phyloP scores from a whole-genome alignment of 2,797 vertebrate species.

The Intellagama lesueurii region DNA sequence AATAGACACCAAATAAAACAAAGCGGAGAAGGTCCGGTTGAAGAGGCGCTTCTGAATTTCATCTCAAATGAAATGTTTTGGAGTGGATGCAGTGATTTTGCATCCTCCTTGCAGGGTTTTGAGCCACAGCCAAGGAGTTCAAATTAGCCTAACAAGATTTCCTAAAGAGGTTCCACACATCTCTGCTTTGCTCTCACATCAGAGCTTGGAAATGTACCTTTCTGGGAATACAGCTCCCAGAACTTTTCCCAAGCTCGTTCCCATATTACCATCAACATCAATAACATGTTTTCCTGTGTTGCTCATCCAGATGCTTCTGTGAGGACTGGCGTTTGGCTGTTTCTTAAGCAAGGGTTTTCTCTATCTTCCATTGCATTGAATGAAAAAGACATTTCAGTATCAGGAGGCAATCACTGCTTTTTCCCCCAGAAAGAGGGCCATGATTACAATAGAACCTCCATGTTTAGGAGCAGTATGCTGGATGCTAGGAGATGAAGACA shows the following conservation, averaged over 20 bases:
- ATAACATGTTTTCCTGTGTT: too few species aligned
- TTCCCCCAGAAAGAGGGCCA: not conserved
- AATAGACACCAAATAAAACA: not conserved
- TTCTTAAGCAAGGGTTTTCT: not conserved
- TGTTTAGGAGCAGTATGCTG: too few species aligned
- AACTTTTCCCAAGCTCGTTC: too few species aligned
- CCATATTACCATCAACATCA: too few species aligned
- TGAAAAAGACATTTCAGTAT: not conserved
- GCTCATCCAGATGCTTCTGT: too few species aligned
- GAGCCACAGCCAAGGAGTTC: not conserved
- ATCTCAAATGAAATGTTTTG: not conserved
- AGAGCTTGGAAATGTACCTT: too few species aligned
- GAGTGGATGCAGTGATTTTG: not conserved
- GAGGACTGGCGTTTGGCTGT: not conserved
- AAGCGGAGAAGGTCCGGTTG: too few species aligned
- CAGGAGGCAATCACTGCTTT: too few species aligned
- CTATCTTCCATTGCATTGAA: not conserved
- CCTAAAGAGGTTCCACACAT: not conserved
- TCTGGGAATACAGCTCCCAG: too few species aligned
- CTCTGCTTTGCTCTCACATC: not conserved
- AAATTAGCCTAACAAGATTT: not conserved
- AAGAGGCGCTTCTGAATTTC: not conserved
- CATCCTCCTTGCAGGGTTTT: not conserved
- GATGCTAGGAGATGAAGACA: too few species aligned
- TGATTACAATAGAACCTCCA: too few species aligned